Conservation (phyloP, 2,797 vertebrate species). For the Geotrypetes seraphini region DNA sequence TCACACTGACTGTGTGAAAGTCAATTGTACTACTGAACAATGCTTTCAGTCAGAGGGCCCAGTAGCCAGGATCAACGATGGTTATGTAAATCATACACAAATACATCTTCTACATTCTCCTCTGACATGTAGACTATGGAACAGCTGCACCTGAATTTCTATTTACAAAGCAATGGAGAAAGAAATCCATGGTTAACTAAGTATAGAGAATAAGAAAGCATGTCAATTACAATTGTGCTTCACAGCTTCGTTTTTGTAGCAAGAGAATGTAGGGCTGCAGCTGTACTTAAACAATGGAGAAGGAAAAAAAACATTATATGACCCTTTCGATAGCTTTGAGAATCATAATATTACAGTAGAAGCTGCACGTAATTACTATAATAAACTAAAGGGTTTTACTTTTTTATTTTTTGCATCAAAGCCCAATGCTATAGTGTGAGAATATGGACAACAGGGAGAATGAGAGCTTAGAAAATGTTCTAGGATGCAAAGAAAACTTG, state of each 20-base stretch:
- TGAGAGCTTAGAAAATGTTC: no score
- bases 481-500: no score
- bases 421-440: no score
- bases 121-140: conserved; percentile 3
- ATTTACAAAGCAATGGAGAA: neutral
- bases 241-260: neutral
- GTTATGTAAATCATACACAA: neutral
- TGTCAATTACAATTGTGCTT: conserved; percentile 14
- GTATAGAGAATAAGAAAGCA: conserved; percentile 5
- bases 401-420: no score
- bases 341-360: no score
- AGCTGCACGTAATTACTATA: no score
- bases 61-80: neutral
- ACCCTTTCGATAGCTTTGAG: no score
- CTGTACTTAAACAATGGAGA: neutral
- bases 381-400: no score
- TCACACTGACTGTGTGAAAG: neutral
- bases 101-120: neutral
- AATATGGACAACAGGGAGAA: no score
- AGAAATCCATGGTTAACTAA: conserved; percentile 8
- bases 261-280: neutral
- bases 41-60: conserved; percentile 4
- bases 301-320: neutral
- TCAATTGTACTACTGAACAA: conserved; percentile 6
- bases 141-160: conserved; percentile 5